These are phyloP conservation scores for Potorous gilbertii DNA, from an alignment of 2,797 vertebrate species.

Conservation along the genomic window DNA sequence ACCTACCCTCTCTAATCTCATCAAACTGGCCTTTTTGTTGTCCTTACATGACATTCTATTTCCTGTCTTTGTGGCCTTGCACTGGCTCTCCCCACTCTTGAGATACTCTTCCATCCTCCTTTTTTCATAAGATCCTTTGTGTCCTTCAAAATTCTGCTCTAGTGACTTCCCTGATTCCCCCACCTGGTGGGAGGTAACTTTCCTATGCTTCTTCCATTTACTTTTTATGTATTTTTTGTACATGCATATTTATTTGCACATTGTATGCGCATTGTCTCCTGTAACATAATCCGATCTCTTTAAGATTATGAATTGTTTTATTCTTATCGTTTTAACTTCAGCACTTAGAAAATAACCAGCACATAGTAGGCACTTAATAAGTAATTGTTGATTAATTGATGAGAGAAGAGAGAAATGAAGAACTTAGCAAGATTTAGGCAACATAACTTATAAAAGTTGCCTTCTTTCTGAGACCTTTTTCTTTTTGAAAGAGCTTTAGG, in stretches of 20 bases:
- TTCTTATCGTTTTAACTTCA: background rate
- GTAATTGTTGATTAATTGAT: background rate
- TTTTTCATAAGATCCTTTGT: background rate
- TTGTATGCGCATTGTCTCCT: background rate
- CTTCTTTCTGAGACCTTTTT: background rate
- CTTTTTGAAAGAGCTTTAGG: background rate
- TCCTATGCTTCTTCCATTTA: background rate
- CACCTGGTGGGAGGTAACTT: background rate
- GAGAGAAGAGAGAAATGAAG: background rate
- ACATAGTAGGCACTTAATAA: background rate
- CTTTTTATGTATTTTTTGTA: background rate
- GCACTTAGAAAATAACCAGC: background rate
- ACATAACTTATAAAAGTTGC: background rate
- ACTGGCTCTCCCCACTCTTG: background rate
- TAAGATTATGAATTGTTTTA: background rate
- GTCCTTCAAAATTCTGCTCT: background rate
- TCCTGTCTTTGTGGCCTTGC: background rate
- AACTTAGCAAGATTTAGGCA: background rate
- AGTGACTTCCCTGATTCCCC: background rate
- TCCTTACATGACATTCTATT: background rate
- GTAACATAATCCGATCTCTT: background rate
- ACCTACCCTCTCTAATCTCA: background rate
- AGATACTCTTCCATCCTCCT: background rate
- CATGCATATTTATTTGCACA: background rate
- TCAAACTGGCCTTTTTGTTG: background rate